These are phyloP conservation scores for Tragelaphus strepsiceros DNA, from an alignment of 2,113 vertebrate species.

Conservation along the genomic window DNA sequence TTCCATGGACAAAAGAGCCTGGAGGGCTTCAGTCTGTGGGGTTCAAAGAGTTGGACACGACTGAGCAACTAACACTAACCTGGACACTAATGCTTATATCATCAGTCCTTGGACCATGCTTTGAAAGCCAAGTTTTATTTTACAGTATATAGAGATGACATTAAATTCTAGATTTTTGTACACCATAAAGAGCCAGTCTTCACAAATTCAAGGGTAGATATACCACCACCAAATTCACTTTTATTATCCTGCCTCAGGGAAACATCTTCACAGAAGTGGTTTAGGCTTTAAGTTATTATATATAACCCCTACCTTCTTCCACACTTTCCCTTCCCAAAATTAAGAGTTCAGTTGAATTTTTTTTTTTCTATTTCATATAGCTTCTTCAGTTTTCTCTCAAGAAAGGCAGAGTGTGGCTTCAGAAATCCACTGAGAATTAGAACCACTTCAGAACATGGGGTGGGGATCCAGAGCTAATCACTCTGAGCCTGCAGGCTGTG, in stretches of 20 bases:
- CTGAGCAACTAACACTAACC: background rate
- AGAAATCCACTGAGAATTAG: background rate
- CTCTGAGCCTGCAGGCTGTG: background rate
- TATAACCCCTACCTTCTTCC: too few species aligned
- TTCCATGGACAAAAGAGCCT: background rate
- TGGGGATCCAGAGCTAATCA: background rate
- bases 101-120: background rate
- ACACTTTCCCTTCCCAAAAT: background rate
- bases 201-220: background rate
- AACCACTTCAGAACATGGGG: background rate
- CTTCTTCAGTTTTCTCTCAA: slow-evolving; percentile 1
- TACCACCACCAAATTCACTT: background rate
- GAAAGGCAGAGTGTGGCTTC: background rate
- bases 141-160: background rate
- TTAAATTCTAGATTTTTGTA: background rate
- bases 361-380: background rate
- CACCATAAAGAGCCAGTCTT: background rate
- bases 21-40: background rate
- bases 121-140: background rate
- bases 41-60: background rate
- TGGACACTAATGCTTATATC: background rate
- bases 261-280: background rate
- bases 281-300: background rate
- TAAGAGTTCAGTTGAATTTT: background rate
- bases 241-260: background rate